Conservation (phyloP, 2,113 vertebrate genomes). For the Spermophilus dauricus region DNA sequence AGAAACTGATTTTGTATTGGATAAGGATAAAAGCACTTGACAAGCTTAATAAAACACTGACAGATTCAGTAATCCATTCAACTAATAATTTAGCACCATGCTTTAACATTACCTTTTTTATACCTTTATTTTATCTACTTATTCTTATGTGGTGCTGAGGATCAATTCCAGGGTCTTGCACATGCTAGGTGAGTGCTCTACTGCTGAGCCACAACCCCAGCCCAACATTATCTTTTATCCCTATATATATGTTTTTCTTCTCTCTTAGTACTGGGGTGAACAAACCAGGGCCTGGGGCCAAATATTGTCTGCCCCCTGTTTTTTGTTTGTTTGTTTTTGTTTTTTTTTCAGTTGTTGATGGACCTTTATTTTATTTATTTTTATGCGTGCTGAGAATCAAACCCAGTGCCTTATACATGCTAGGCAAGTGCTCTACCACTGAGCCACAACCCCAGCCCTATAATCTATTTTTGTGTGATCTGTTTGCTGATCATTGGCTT, state of each 20-base stretch:
- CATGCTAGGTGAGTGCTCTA: too few relatives aligned
- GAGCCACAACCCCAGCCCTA: background rate
- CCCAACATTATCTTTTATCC: background rate
- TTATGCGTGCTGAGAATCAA: too few relatives aligned
- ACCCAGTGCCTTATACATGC: too few relatives aligned
- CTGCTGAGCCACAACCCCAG: too few relatives aligned
- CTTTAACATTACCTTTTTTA: background rate
- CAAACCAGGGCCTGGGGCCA: background rate
- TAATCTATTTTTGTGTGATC: background rate
- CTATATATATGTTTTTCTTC: background rate
- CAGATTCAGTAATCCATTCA: background rate
- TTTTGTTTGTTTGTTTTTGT: background rate
- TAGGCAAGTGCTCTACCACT: too few relatives aligned
- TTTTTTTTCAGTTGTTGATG: too few relatives aligned
- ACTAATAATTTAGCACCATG: background rate
- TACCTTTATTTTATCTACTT: too few relatives aligned
- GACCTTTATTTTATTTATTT: too few relatives aligned
- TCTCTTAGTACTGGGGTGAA: background rate
- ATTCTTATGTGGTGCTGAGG: too few relatives aligned
- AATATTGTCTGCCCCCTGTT: background rate
- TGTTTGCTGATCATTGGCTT: background rate
- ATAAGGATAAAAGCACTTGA: background rate
- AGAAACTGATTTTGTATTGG: constrained; percentile 44
- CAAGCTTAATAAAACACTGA: constrained; percentile 4
- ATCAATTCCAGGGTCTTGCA: too few relatives aligned